These are phyloP conservation scores for Bombus waltoni DNA, from an alignment of 1,140 invertebrate species.

Conservation along the genomic window DNA sequence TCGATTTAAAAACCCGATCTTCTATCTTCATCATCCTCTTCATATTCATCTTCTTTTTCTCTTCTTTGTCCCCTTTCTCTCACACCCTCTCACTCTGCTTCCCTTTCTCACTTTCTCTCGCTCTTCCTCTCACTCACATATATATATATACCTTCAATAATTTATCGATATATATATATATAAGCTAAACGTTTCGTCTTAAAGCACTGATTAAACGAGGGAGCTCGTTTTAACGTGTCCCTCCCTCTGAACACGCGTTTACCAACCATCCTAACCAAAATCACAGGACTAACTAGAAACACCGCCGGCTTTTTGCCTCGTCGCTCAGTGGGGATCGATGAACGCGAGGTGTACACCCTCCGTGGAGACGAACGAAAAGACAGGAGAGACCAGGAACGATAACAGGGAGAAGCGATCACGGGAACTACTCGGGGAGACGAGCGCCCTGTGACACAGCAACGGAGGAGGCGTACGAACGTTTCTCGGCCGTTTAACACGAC, in stretches of 20 bases:
- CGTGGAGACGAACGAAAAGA: conserved; percentile 36
- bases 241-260: conserved; percentile 78
- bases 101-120: neutral
- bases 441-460: conserved; percentile 2
- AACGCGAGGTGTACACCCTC: conserved; percentile 45
- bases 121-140: conserved; percentile 38
- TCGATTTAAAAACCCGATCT: conserved; percentile 22
- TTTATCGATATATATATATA: conserved; percentile 69
- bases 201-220: conserved; percentile 83
- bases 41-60: conserved; percentile 36
- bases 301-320: conserved; percentile 71
- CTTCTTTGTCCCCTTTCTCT: conserved; percentile 30
- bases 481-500: neutral
- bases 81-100: conserved; percentile 43
- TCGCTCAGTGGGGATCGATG: conserved; percentile 55
- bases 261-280: conserved; percentile 81
- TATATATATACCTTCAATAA: conserved; percentile 66
- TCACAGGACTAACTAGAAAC: conserved; percentile 83
- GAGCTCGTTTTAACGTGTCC: conserved; percentile 81
- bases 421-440: neutral
- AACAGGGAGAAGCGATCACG: conserved; percentile 9
- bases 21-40: conserved; percentile 44
- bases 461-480: conserved; percentile 36
- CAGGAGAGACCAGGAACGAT: conserved; percentile 47
- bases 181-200: conserved; percentile 81